Evolutionary conservation across 2,797 vertebrate species (phyloP).

Genomic region (Chromis chromis): DNA sequence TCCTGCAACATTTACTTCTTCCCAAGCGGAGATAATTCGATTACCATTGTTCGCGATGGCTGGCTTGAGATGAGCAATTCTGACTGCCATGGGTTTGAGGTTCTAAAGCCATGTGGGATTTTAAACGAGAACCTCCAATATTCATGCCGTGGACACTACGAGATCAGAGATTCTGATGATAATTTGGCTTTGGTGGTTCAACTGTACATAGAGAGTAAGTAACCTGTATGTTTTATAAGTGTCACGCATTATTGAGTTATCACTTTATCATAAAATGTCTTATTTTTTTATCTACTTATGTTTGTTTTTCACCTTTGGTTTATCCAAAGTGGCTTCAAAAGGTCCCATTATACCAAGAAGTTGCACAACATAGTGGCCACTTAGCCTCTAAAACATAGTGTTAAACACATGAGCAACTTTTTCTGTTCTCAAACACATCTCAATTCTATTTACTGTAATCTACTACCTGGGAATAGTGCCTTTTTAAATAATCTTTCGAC

Average conservation of each 20-base stretch:
- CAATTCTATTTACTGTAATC: too few species aligned
- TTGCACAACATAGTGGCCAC: too few species aligned
- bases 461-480: too few species aligned
- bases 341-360: too few species aligned
- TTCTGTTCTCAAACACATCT: too few species aligned
- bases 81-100: accelerated
- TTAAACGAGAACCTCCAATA: accelerated
- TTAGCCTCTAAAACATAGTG: too few species aligned
- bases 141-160: constrained; percentile 27
- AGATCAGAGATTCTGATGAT: constrained; percentile 31
- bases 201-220: constrained; percentile 37
- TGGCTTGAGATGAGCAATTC: accelerated
- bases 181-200: background rate
- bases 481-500: too few species aligned
- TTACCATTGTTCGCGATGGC: background rate
- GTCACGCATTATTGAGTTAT: background rate
- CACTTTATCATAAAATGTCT: background rate
- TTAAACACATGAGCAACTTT: too few species aligned
- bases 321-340: background rate
- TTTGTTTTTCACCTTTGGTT: background rate
- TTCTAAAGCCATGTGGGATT: constrained; percentile 28
- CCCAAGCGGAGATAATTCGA: accelerated
- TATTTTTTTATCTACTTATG: too few species aligned
- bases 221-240: constrained; percentile 3
- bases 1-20: constrained; percentile 56